A percentile compares a stretch with the other conserved stretches of the same genome.
These are phyloP conservation scores for Acropternis orthonyx DNA, from an alignment of 2,797 vertebrate genomes.

Conservation along the genomic window DNA sequence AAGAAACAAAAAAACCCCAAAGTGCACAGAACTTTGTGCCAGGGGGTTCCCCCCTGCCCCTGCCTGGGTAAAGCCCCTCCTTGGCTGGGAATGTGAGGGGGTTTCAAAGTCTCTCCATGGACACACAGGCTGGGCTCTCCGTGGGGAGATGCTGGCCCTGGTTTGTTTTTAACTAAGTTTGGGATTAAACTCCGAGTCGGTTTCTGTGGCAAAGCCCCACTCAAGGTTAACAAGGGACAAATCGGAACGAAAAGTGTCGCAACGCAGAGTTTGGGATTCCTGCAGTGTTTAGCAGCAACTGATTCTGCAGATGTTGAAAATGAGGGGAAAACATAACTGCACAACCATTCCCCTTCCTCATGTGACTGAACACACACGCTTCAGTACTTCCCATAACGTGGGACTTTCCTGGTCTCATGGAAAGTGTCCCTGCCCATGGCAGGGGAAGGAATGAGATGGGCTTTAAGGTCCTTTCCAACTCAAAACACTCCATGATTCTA, in stretches of 20 bases:
- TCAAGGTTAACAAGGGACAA: slow-evolving; percentile 8
- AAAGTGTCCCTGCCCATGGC: background rate
- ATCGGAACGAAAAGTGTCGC: background rate
- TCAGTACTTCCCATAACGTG: slow-evolving; percentile 16
- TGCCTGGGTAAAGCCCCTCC: background rate
- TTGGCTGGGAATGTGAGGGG: background rate
- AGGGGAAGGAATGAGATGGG: background rate
- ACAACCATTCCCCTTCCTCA: background rate
- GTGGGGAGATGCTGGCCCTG: background rate
- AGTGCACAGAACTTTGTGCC: background rate
- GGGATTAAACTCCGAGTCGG: accelerated
- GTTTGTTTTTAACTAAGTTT: background rate
- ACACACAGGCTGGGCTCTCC: accelerated
- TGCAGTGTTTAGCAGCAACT: background rate
- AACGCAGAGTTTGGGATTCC: background rate
- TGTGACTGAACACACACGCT: background rate
- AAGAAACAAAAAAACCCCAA: background rate
- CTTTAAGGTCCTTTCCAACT: background rate
- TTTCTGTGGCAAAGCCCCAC: background rate
- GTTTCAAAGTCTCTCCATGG: background rate
- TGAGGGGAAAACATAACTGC: background rate
- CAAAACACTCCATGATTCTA: background rate
- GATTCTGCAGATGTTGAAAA: background rate
- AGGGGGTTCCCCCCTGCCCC: background rate
- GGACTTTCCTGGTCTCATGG: background rate